Base-by-base conservation (phyloP, 2,113 vertebrate genomes). In the Thymallus thymallus region DNA sequence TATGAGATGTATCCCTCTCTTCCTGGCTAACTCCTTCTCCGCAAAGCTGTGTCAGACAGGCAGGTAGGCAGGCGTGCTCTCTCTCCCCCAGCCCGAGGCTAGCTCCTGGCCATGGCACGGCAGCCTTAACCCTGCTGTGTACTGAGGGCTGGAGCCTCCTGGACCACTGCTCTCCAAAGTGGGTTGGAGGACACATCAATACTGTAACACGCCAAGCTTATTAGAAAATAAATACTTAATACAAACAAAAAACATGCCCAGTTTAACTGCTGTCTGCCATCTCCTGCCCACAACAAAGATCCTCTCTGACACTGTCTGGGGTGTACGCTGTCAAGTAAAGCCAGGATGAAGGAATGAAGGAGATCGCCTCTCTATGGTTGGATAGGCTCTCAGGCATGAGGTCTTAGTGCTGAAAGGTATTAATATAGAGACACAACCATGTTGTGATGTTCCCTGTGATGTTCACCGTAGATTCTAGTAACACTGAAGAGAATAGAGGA, bases 121-220 rank as follows among this genome's bases (percentile, higher is more conserved):
- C 82, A 80, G 77, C 80, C 76, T 80, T 82, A 81, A 83, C 78
- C 74, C 76, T 63, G 68, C 83, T 77, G 75, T 78, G 85, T 80
- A 76, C 78, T 71, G 73, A 71, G 80, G 79, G 76, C 76, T 76
- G 3, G 24, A 70, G 76, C 61, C 61, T 12, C 60, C 46, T 48
- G 14, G 24, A 23, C 26, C 72, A 75, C 76, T 56, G 51, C 84
- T 67, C 68, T 80, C 70, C 74, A 80, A 87, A 85, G 66, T 88
- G 81, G 89, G 88, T 84, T 83, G 85, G 62, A 35, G 32, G 67
- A 76, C 74, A 51, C 80, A 85, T 84, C 81, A 89, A 88, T 87
- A 85, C 85, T 86, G 74, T 75, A 88, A 69, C 30, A 82, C 18
- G 72, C 76, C 58, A 20, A 73, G 75, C 73, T 79, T 74, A 88